Base-by-base conservation (phyloP, 1,140 invertebrate genomes). In the Aphidius ervi region DNA sequence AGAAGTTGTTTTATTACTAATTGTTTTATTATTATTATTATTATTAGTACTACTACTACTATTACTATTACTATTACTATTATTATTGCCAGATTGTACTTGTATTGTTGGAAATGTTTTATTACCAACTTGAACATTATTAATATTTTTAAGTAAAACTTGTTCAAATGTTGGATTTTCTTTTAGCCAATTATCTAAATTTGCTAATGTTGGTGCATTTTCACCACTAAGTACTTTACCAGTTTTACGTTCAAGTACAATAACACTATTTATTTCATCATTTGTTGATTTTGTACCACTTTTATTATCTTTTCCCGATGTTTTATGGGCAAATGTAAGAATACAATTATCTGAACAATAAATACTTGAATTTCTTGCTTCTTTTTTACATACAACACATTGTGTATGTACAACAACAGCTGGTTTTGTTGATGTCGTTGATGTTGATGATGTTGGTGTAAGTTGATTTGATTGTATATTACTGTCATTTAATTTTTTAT, bases 291-390 rank as follows among this genome's bases (percentile, higher is more conserved):
- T 54, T 43, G 61, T 9, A 43, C 61, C 67, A 40, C 20, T 2
- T 69, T 80, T 80, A 45, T 74, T 64, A 41, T 81, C 81, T 63
- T 74, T 80, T 8, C 77, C 78, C 6, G 90, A 72, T 1, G 88
- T 88, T 61, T 88, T 87, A 66, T 90, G 85, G 1, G 92, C 91
- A 79, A 95, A 92, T 63, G 88, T 88, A 46, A 89, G 79, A 68
- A 96, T 93, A 71, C 94, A 97, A 9, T 84, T 82, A 69, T 94
- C 89, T 65, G 91, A 91, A 71, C 95, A 97, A 76, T 94, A 97
- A 77, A 94, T 87, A 56, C 88, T 85, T 67, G 84, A 86, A 63
- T 82, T 74, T 65, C 88, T 78, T 1, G 87, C 82, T 66, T 85
- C 75, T 69, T 88, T 89, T 70, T 89, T 89, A 68, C 89, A 91